These are phyloP conservation scores for Eurystomus glaucurus DNA, from an alignment of 2,797 vertebrate species.

Conservation along the genomic window DNA sequence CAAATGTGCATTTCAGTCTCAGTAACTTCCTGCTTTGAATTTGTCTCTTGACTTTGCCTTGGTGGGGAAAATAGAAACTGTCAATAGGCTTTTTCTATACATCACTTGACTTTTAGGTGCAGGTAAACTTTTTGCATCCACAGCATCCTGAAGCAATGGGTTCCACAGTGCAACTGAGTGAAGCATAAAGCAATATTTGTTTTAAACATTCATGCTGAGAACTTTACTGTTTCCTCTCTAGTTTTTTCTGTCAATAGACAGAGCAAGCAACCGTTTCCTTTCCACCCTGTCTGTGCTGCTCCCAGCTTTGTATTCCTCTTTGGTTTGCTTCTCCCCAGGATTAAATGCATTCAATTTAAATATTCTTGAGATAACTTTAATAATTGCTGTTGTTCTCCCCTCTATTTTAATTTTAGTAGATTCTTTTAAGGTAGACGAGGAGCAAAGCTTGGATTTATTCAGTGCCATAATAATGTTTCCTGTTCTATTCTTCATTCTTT, in stretches of 20 bases:
- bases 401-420: background rate
- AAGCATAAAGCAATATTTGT: background rate
- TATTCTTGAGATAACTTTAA: background rate
- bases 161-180: background rate
- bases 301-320: background rate
- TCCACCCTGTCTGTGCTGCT: background rate
- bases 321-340: background rate
- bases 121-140: background rate
- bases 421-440: background rate
- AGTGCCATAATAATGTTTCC: background rate
- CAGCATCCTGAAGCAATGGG: background rate
- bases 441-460: background rate
- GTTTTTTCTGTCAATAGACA: background rate
- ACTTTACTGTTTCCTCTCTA: background rate
- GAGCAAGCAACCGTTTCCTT: background rate
- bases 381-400: background rate
- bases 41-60: background rate
- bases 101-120: background rate
- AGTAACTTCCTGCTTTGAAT: background rate
- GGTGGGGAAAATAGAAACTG: background rate
- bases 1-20: background rate
- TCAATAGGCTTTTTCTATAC: rapidly evolving
- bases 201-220: background rate
- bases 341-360: background rate
- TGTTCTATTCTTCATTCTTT: background rate